Evolutionary conservation across 2,113 vertebrate genomes (phyloP), one percentile per base, ranked within the genome.

Genomic region (Sander vitreus): DNA sequence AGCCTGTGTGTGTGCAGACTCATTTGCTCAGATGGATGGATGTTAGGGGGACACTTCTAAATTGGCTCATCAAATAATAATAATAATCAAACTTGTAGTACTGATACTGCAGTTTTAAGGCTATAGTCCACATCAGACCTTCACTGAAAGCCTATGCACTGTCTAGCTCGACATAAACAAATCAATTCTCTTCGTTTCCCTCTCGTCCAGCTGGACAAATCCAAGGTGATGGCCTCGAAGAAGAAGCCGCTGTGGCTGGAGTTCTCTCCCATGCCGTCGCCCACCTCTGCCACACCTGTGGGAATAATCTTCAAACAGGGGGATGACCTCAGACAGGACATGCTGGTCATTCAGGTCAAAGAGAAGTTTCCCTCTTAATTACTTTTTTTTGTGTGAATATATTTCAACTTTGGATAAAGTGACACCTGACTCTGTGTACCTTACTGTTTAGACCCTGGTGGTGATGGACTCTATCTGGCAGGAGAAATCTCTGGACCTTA

Each of bases 401-500:
- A 19, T 81, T 76, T 25, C 3, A 21, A 5, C 2, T 64, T 27
- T 23, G 7, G 59, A 6, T 80, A 1, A 57, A 58, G 23, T 51
- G 19, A 48, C 27, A 13, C 7, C 4, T 71, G 33, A 45, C 0
- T 16, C 0, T 47, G 27, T 63, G 5, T 45, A 2, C 39, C 8
- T 69, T 62, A 58, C 53, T 55, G 1, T 81, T 23, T 66, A 96
- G 96, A 95, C 94, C 0, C 80, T 96, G 67, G 76, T 88, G 59
- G 74, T 96, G 72, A 96, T 96, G 96, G 95, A 96, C 58, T 96
- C 95, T 1, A 95, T 96, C 81, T 96, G 96, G 96, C 93, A 96
- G 83, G 92, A 95, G 78, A 94, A 94, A 55, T 94, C 92, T 59
- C 90, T 96, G 85, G 92, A 96, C 73, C 93, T 96, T 2, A 95